Percentiles rank a stretch among this genome's conserved stretches.
These are phyloP conservation scores for Odocoileus virginianus DNA, from an alignment of 2,113 vertebrate genomes.

Conservation along the genomic window DNA sequence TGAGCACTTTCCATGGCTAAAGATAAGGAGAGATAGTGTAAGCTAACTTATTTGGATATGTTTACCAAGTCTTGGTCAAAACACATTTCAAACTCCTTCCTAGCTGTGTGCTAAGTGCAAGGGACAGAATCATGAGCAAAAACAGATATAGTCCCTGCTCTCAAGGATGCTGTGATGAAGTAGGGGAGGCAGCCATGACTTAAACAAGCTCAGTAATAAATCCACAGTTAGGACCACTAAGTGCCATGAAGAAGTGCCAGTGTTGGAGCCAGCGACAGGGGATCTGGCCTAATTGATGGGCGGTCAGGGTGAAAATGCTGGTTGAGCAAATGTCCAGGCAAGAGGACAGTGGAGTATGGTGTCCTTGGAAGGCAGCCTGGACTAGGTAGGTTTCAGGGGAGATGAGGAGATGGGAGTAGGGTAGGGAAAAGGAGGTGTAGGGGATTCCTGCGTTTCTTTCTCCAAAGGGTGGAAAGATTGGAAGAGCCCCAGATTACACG, in stretches of 20 bases:
- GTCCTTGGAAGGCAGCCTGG: not conserved
- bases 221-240: not conserved
- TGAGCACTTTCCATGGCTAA: not conserved
- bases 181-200: not conserved
- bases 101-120: not conserved
- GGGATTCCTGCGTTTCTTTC: not conserved
- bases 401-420: accelerated
- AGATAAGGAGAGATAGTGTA: not conserved
- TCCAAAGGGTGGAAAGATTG: not conserved
- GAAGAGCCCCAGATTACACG: not conserved
- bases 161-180: not conserved
- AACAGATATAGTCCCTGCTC: not conserved
- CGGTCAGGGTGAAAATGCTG: not conserved
- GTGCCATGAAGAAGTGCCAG: not conserved
- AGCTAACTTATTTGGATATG: not conserved
- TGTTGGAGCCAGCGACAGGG: accelerated
- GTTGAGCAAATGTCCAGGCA: not conserved
- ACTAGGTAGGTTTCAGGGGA: not conserved
- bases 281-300: accelerated
- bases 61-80: not conserved
- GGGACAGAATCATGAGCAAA: slow-evolving; percentile 7
- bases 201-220: not conserved
- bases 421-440: accelerated
- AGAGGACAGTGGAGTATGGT: too few species aligned
- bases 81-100: not conserved